These are phyloP conservation scores for Anabacerthia variegaticeps DNA, from an alignment of 2,797 vertebrate species.

Conservation along the genomic window DNA sequence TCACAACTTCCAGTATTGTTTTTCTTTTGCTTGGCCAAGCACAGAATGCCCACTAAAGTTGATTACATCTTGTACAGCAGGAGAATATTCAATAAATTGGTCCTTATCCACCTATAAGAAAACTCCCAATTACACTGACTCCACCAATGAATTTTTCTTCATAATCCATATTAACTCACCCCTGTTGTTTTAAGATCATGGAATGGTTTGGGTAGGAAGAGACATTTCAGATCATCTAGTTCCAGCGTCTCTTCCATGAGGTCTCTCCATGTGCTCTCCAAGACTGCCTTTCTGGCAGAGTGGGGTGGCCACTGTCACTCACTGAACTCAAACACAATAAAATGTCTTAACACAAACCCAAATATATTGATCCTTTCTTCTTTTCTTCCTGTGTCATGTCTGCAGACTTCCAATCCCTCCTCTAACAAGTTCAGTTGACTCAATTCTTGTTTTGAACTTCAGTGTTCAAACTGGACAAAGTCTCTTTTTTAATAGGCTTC, in stretches of 20 bases:
- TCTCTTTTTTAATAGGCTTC: background rate
- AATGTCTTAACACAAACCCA: background rate
- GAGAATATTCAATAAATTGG: background rate
- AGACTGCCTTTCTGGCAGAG: background rate
- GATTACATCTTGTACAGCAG: background rate
- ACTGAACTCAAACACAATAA: background rate
- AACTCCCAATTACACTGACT: background rate
- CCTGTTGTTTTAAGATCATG: background rate
- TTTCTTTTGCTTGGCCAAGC: background rate
- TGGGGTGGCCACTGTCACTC: background rate
- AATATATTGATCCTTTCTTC: background rate
- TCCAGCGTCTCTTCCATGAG: background rate
- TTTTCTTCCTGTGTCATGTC: background rate
- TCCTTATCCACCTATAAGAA: background rate
- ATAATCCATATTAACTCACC: background rate
- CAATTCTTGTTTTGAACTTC: background rate
- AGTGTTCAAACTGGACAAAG: background rate
- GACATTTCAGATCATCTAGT: background rate
- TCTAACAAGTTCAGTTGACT: background rate
- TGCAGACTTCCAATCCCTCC: rapidly evolving
- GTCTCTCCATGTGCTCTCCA: rapidly evolving
- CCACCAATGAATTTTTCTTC: background rate
- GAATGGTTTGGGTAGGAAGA: background rate
- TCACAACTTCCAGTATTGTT: background rate
- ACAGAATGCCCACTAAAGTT: background rate